Evolutionary conservation across 1,140 invertebrate genomes (phyloP).

Genomic region (Macrostomum lignano): DNA sequence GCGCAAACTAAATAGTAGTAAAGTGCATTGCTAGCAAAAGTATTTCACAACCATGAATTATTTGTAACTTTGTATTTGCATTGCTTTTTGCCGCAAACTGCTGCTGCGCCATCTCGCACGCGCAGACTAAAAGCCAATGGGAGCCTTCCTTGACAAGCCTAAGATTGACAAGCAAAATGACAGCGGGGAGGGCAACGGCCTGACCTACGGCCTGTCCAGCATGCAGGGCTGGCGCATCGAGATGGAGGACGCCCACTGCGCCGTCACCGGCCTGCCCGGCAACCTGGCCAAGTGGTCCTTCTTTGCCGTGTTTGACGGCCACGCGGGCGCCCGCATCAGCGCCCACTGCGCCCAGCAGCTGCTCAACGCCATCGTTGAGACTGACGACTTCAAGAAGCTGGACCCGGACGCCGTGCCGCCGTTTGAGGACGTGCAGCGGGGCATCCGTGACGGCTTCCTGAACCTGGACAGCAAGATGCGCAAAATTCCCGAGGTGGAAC

Average conservation of each 20-base stretch:
- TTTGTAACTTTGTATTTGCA: no score
- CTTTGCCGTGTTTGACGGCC: constrained; percentile 94
- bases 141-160: constrained; percentile 89
- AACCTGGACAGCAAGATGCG: constrained; percentile 43
- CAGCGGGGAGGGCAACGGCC: constrained; percentile 52
- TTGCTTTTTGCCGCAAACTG: no score
- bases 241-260: constrained; percentile 73
- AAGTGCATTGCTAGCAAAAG: no score
- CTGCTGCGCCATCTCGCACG: not conserved
- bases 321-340: constrained; percentile 68
- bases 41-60: no score
- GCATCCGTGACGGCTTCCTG: constrained; percentile 33
- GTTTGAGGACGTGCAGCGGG: constrained; percentile 5
- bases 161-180: constrained; percentile 92
- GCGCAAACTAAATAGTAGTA: no score
- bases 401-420: constrained; percentile 29
- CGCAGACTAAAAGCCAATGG: constrained; percentile 36
- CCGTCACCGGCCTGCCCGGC: constrained; percentile 30
- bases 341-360: constrained; percentile 71
- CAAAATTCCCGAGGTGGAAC: constrained; percentile 31
- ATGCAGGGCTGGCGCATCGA: constrained; percentile 95
- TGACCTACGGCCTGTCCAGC: constrained; percentile 63
- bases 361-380: constrained; percentile 10
- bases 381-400: constrained; percentile 35
- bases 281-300: constrained; percentile 70